phyloP scores from a whole-genome alignment of 2,888 invertebrate species.

The Lordiphosa andalusiaca region DNA sequence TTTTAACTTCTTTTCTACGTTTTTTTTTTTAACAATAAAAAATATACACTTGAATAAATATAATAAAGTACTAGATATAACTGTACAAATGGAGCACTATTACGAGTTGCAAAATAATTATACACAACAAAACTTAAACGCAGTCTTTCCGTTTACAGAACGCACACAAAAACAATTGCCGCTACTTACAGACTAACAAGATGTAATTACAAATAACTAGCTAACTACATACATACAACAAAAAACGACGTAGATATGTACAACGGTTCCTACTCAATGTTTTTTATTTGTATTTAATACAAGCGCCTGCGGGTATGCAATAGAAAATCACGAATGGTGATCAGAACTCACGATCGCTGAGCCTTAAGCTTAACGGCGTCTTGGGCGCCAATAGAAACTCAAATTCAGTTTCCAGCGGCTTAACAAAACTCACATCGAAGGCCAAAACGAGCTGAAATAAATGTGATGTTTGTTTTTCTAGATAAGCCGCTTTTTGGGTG shows the following conservation, averaged over 20 bases:
- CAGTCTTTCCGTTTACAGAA: conserved; percentile 75
- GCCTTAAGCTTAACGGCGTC: conserved; percentile 85
- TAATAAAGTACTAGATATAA: conserved; percentile 26
- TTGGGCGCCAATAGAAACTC: conserved; percentile 91
- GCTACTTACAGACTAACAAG: conserved; percentile 65
- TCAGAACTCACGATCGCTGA: conserved; percentile 82
- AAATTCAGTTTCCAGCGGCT: conserved; percentile 87
- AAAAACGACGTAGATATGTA: conserved; percentile 17
- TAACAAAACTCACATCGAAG: conserved; percentile 86
- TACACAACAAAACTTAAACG: conserved; percentile 71
- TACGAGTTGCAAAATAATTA: conserved; percentile 28
- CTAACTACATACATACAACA: conserved; percentile 18
- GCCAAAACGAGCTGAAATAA: conserved; percentile 84
- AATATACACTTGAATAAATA: conserved; percentile 64
- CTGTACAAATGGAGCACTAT: conserved; percentile 44
- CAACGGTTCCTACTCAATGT: conserved; percentile 15
- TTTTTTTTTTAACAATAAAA: conserved; percentile 50
- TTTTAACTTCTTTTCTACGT: conserved; percentile 6
- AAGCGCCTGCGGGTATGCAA: conserved; percentile 28
- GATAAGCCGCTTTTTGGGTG: neutral
- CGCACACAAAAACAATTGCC: conserved; percentile 70
- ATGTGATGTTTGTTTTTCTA: neutral
- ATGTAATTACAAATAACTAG: conserved; percentile 39
- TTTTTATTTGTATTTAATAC: conserved; percentile 25
- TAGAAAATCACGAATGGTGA: conserved; percentile 14